Evolutionary conservation across 23 tunicate genomes (phyloP), one percentile per base, ranked within the genome.

Genomic region (Halocynthia roretzi): DNA sequence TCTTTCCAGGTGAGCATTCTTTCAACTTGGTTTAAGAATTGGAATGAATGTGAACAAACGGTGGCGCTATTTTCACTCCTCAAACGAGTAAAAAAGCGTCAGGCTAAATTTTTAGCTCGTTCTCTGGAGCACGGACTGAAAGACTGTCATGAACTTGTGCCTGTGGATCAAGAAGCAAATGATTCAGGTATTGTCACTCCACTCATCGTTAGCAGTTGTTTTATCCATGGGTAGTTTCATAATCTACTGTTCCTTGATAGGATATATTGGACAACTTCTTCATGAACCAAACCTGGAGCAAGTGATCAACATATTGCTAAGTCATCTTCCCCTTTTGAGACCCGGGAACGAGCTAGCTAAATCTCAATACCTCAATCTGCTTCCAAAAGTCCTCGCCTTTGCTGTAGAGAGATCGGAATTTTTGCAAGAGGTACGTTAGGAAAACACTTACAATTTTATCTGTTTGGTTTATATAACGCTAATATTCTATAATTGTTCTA

Each of bases 11-110:
- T 89, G 61, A 87, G 86, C 71, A 82, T 89, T 56, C 68, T 89
- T 18, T 87, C 96, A n/a, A 84, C 82, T 6, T 89, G 96, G 96
- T 89, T 89, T 72, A 89, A 89, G 64, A 85, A 89, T 53, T 91
- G 97, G 97, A 81, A 91, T 62, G 97, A 91, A 76, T 91, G 97
- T 54, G 97, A 91, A 71, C 90, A 85, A 67, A 91, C 97, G 5
- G 90, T 91, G 6, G 97, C 97, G 8, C 77, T 85, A 9, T 91
- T 76, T 70, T 91, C 97, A 51, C 57, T 91, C 52, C 61, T 91
- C 21, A 85, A 91, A 66, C 67, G 84, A 54, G 87, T 85, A 0
- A 84, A 91, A 44, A 85, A 85, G 67, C 80, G 86, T 50, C 97
- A 91, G 69, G 97, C 96, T 23, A 89, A 89, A 69, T 89, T 89